phyloP scores from a whole-genome alignment of 2,888 invertebrate genomes.

The Lycophotia porphyrea region DNA sequence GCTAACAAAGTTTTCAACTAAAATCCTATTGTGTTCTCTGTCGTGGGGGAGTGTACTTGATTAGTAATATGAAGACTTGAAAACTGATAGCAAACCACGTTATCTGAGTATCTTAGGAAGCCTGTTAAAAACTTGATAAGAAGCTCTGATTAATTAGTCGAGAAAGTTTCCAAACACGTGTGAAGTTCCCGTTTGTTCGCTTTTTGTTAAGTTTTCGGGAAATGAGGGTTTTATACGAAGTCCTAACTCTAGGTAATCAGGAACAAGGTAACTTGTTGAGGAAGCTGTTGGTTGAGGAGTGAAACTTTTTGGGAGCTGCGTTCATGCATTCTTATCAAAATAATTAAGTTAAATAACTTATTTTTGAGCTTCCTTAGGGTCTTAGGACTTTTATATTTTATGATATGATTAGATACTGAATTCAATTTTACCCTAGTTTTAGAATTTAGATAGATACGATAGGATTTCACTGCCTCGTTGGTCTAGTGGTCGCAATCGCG shows the following conservation, averaged over 20 bases:
- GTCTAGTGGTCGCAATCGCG: too few relatives aligned
- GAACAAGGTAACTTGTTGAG: not conserved
- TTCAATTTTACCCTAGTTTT: not conserved
- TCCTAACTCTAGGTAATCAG: not conserved
- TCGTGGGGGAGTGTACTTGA: constrained; percentile 83
- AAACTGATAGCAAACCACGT: constrained; percentile 69
- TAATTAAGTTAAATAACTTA: not conserved
- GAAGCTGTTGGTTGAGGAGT: not conserved
- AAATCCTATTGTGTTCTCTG: constrained; percentile 88
- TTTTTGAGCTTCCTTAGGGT: not conserved
- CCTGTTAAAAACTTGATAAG: constrained; percentile 51
- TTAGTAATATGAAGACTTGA: constrained; percentile 75
- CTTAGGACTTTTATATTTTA: not conserved
- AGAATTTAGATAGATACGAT: not conserved
- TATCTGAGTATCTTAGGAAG: constrained; percentile 38
- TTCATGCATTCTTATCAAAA: not conserved
- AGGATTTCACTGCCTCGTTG: too few relatives aligned
- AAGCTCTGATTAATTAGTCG: constrained; percentile 50
- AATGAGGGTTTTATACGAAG: constrained; percentile 1
- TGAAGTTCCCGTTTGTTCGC: constrained; percentile 29
- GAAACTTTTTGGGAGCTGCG: not conserved
- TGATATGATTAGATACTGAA: not conserved
- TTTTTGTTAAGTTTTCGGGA: constrained; percentile 32
- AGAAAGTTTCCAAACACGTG: constrained; percentile 45
- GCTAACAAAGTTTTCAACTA: constrained; percentile 89